Evolutionary conservation across 2,888 invertebrate species (phyloP), one percentile per base, ranked within the genome.

Genomic region (Cheilosia pagana): DNA sequence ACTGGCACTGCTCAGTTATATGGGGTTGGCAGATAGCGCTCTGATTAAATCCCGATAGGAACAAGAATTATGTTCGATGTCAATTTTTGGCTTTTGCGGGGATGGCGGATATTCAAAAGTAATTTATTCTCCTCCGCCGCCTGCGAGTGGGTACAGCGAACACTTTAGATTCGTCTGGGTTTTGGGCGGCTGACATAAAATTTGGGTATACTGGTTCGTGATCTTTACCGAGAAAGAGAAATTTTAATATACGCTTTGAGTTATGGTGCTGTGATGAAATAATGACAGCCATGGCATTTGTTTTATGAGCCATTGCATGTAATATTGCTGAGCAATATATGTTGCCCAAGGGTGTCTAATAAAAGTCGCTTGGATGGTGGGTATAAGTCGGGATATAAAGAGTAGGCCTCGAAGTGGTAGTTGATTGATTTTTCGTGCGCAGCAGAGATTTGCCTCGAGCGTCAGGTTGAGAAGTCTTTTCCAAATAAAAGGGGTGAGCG

Each of bases 221-320:
- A 12, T 35, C 43, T n/a, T 10, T 23, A 31, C 28, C 41, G n/a
- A n/a, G n/a, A 4, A 41, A 50, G 70, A 62, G 45, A 57, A 70
- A 70, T 78, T 83, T 74, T 74, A 79, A 83, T 75, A 83, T 75
- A 53, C 63, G 57, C 43, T 45, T 68, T 83, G 83, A 83, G 83
- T 83, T 75, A 83, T 83, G 79, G 63, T 48, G 65, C 16, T 74
- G 41, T 53, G 70, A 70, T 70, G 83, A 70, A 60, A 74, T 79
- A 74, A 75, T 83, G 83, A 83, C 79, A 74, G 78, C 70, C 63
- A 70, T 83, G 70, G 74, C 65, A 79, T 79, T 78, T 83, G 62
- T 78, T 83, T 74, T 75, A 78, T 75, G 59, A 57, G 70, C 78
- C 41, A 31, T 77, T 62, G 16, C 48, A 28, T 1, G 5, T n/a